Evolutionary conservation across 1,140 invertebrate species (phyloP), one percentile per base, ranked within the genome.

Genomic region (Heliconius nattereri): DNA sequence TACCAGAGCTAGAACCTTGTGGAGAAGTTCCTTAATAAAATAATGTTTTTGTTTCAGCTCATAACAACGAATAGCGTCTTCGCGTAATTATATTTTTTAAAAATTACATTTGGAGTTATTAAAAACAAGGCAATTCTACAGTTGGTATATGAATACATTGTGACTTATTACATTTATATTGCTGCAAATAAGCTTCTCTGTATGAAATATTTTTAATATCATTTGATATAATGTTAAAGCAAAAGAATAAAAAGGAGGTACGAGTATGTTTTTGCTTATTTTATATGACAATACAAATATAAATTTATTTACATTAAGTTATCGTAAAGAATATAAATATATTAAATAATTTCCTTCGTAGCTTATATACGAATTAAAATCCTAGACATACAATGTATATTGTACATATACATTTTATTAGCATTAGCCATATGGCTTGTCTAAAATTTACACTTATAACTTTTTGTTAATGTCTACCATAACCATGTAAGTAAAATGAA

Each of bases 41-140:
- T 11, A 66, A 29, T 35, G 73, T 60, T 80, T 71, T 75, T 75
- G n/a, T 80, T 80, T 57, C 35, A 76, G 37, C 45, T 76, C 75
- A 75, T 75, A 75, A 75, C 75, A 49, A 71, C 60, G 60, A 54
- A 70, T 70, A 45, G 52, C 66, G 60, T 40, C 32, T 40, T 29
- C 26, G 35, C 37, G 26, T 70, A 70, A 76, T 76, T 76, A 40
- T 70, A 32, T 76, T 37, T 66, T 71, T 76, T 76, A 32, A n/a
- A 52, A 70, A 76, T 70, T 76, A 71, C 60, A 35, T 76, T 70
- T 49, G 20, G n/a, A 49, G 66, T 76, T 76, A 76, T 76, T 70
- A 26, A 45, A 76, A 76, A 11, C 11, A 66, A 26, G 60, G 60
- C 60, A 66, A 66, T 20, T 60, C 60, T 66, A 66, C 60, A 29